Evolutionary conservation across 2,113 vertebrate genomes (phyloP).

Genomic region (Camelus bactrianus): DNA sequence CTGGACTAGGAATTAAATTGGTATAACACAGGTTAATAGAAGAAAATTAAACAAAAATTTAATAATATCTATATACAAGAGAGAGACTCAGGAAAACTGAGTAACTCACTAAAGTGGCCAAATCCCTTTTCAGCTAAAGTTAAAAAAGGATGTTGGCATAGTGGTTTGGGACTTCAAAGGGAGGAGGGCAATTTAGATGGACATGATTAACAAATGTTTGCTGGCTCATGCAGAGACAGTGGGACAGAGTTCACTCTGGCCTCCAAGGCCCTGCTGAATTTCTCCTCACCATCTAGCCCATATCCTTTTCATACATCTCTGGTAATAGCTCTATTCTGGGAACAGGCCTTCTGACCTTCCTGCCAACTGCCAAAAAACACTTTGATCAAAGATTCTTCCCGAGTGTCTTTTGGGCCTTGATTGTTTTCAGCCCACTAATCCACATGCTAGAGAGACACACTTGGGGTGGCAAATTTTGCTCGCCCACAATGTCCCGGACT

Average conservation of each 20-base stretch:
- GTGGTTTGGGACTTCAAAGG: background rate
- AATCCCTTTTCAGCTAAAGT: background rate
- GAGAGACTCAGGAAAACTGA: background rate
- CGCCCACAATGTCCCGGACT: background rate
- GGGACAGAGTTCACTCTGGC: background rate
- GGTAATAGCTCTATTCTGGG: background rate
- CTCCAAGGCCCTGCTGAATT: background rate
- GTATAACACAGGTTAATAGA: background rate
- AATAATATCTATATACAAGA: background rate
- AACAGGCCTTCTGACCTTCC: background rate
- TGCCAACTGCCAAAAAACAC: no score
- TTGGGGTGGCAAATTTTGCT: background rate
- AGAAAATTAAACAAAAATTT: background rate
- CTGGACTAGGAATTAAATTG: background rate
- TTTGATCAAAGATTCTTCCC: background rate
- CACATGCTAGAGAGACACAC: background rate
- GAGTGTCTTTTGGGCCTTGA: background rate
- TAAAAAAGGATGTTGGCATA: no score
- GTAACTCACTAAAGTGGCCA: background rate
- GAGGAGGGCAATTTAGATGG: background rate
- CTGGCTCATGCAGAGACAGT: background rate
- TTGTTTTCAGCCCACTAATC: background rate
- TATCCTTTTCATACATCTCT: background rate
- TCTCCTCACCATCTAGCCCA: background rate
- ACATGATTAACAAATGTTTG: background rate